Evolutionary conservation across 2,113 vertebrate species (phyloP).

Genomic region (Cryptotis parvus): DNA sequence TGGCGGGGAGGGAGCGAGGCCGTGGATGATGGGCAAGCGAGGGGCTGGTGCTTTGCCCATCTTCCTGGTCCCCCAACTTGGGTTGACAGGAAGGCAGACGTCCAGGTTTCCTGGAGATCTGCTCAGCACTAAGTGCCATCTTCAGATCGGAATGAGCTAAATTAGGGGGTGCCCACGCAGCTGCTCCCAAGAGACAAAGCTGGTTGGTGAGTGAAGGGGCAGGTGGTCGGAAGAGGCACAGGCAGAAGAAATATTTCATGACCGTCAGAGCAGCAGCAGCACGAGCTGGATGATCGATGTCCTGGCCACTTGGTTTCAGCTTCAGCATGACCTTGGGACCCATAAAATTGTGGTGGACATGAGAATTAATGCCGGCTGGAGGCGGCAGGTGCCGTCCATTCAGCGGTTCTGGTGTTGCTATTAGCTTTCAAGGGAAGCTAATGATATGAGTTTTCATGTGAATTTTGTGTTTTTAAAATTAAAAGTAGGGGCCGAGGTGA

Average conservation of each 20-base stretch:
- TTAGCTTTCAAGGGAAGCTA: background rate
- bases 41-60: background rate
- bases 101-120: constrained; percentile 33
- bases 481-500: background rate
- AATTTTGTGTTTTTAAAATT: background rate
- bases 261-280: background rate
- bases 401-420: background rate
- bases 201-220: background rate
- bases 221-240: constrained; percentile 28
- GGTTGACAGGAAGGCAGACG: background rate
- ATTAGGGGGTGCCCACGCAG: background rate
- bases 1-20: background rate
- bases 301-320: background rate
- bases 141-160: background rate
- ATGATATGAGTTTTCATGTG: background rate
- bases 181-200: background rate
- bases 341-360: background rate
- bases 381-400: background rate
- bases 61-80: background rate
- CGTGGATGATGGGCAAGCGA: background rate
- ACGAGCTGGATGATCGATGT: background rate
- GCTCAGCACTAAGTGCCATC: background rate
- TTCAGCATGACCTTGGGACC: background rate
- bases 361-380: background rate
- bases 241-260: background rate